These are phyloP conservation scores for Drosophila bifasciata DNA, from an alignment of 1,140 invertebrate genomes.

Conservation along the genomic window DNA sequence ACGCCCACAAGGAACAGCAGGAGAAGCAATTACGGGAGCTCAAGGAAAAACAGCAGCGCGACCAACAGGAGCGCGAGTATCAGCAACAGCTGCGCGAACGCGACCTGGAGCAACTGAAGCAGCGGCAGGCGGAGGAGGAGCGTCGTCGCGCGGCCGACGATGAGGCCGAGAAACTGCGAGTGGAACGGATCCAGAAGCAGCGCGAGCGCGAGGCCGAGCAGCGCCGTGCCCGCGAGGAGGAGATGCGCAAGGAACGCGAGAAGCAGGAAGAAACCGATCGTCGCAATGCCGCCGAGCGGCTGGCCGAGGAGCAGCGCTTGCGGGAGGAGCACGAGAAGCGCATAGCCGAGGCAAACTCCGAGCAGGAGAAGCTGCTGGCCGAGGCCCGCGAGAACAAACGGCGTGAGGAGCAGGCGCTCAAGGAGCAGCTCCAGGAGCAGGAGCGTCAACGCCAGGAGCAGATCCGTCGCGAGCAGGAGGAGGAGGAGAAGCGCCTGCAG, in stretches of 20 bases:
- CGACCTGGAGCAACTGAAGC: conserved; percentile 52
- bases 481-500: conserved; percentile 69
- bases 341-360: conserved; percentile 56
- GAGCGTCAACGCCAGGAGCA: conserved; percentile 66
- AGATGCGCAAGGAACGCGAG: conserved; percentile 46
- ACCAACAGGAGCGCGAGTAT: conserved; percentile 34
- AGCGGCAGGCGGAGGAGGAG: conserved; percentile 49
- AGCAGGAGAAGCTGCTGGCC: conserved; percentile 63
- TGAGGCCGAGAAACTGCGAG: conserved; percentile 46
- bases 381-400: conserved; percentile 73
- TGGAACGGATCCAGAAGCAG: conserved; percentile 54
- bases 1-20: conserved; percentile 28
- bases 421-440: conserved; percentile 59
- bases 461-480: conserved; percentile 59
- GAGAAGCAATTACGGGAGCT: conserved; percentile 36
- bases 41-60: conserved; percentile 28
- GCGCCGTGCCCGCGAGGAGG: conserved; percentile 47
- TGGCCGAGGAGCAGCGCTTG: conserved; percentile 52
- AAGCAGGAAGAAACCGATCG: conserved; percentile 59
- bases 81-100: conserved; percentile 33
- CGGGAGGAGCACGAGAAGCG: conserved; percentile 64
- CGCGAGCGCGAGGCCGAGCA: conserved; percentile 60
- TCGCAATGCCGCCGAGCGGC: conserved; percentile 49
- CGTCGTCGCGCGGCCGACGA: conserved; percentile 48
- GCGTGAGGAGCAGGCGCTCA: conserved; percentile 53